Base-by-base conservation (phyloP, 2,888 invertebrate species). In the Megalurothrips usitatus region DNA sequence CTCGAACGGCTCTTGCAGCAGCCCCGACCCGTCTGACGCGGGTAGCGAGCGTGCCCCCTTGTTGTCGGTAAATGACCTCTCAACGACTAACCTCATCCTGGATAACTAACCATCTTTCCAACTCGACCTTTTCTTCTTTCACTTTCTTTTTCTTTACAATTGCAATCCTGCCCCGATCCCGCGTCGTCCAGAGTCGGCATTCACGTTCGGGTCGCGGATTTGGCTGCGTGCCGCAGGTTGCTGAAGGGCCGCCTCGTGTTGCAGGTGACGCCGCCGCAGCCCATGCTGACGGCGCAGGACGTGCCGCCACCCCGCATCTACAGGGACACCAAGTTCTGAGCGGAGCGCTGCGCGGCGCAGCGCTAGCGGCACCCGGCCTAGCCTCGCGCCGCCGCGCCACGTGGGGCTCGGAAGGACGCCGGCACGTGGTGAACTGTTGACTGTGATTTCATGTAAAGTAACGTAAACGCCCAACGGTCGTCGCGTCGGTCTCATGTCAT, bases 401-500 rank as follows among this genome's bases (percentile, higher is more conserved):
- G n/a, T n/a, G n/a, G n/a, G n/a, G n/a, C n/a, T n/a, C n/a, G n/a
- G n/a, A n/a, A n/a, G n/a, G 17, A n/a, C 17, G 17, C n/a, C n/a
- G n/a, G n/a, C n/a, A 19, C n/a, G n/a, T 58, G 17, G 58, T 58
- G 11, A 58, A n/a, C n/a, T 58, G 58, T 75, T 75, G 26, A 75
- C 68, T 75, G 68, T 75, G 68, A 75, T 75, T 75, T 75, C 68
- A 26, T 75, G 68, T 75, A 75, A 75, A 75, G 68, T 58, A 58
- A 43, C 34, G 34, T 43, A 43, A 43, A 43, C 6, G 34, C 34
- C 34, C 34, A 43, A 6, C 34, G 34, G 6, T 43, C 34, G 34
- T 43, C 34, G 34, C 34, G 34, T 43, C 34, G 34, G 34, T 43
- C 34, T 43, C 34, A 43, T 6, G 34, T 43, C 6, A 6, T 43